Base-by-base conservation (phyloP, 2,797 vertebrate genomes). In the Sparus aurata region DNA sequence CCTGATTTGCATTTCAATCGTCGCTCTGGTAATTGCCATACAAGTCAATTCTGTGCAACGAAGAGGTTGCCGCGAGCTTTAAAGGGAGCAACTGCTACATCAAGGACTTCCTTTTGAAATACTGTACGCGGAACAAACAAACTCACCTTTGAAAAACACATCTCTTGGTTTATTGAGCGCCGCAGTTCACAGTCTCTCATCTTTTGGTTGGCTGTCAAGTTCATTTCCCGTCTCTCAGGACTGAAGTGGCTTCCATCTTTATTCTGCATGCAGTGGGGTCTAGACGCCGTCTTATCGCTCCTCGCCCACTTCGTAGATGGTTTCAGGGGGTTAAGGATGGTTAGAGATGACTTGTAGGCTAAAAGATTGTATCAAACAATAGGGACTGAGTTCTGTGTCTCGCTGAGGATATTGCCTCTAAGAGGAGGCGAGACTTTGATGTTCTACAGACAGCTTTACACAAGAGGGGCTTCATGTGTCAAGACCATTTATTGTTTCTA, bases 1-100 rank as follows among this genome's bases (percentile, higher is more conserved):
- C 60, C 49, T 11, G 3, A 80, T 88, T 83, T 82, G 65, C 76
- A 80, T 84, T 86, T 79, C 62, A 77, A 20, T 80, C 16, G 38
- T 73, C 50, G 47, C 64, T 66, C 46, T 70, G 55, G 34, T 80
- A 71, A 81, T 74, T 83, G 52, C 62, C 50, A 1, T 62, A 60
- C 43, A 70, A 60, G 60, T 75, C 73, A 47, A 20, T 67, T 80
- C 41, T 64, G 1, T 46, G 64, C 18, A 12, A 18, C 25, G 50
- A 65, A 71, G 76, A 64, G 53, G 59, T 65, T 38, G 69, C 58
- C 64, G 41, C 17, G 43, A 25, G 69, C 49, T 41, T 74, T 7
- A 52, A 34, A 22, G 41, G 69, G 3, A 60, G 54, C 23, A 3
- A 22, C 20, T 13, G 50, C 18, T 0, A 17, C 71, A 47, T 83